Evolutionary conservation across 2,113 vertebrate species (phyloP).

Genomic region (Clarias batrachus): DNA sequence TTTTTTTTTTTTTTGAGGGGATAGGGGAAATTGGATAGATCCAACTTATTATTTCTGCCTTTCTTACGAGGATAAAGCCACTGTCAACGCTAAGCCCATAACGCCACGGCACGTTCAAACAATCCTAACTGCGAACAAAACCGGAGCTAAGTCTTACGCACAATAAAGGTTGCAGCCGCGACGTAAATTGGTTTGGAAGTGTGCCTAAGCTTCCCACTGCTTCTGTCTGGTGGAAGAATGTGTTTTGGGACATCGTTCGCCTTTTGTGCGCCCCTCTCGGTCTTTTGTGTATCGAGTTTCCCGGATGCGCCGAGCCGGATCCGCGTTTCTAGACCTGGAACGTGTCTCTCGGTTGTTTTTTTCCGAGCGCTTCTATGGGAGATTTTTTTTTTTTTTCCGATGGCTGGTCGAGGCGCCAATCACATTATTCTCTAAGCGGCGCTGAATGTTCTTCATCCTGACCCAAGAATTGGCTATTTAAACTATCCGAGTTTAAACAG

Average conservation of each 20-base stretch:
- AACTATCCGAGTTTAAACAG: neutral
- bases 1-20: constrained; percentile 6
- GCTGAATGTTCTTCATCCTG: neutral
- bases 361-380: neutral
- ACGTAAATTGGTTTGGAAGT: constrained; percentile 33
- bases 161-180: constrained; percentile 7
- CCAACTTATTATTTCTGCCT: constrained; percentile 22
- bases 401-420: neutral
- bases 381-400: neutral
- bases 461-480: neutral
- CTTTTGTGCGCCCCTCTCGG: neutral
- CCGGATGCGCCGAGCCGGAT: neutral
- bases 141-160: neutral
- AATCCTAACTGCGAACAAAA: constrained; percentile 27
- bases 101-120: neutral
- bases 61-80: constrained; percentile 22
- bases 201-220: constrained; percentile 22
- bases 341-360: neutral
- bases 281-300: neutral
- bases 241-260: constrained; percentile 16
- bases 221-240: constrained; percentile 12
- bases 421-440: neutral
- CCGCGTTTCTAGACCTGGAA: neutral
- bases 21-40: constrained; percentile 1
- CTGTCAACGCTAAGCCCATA: constrained; percentile 16